Conservation (phyloP, 2,113 vertebrate species). For the Takifugu bimaculatus region DNA sequence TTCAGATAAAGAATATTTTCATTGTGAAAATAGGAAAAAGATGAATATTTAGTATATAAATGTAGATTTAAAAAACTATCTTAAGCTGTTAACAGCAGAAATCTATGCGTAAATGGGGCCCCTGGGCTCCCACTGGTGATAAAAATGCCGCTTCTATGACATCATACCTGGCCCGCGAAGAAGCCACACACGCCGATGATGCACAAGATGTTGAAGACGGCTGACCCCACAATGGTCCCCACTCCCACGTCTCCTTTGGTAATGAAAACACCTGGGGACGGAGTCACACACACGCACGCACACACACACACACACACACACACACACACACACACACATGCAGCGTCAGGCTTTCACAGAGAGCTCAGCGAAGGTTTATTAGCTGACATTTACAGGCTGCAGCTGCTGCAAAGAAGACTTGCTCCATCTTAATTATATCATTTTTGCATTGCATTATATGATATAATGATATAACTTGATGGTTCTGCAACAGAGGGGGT, state of each 20-base stretch:
- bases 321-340: constrained; percentile 3
- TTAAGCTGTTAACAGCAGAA: too few species aligned
- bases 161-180: constrained; percentile 86
- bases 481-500: not conserved
- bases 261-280: constrained; percentile 86
- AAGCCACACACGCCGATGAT: constrained; percentile 95
- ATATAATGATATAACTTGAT: too few species aligned
- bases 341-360: not conserved
- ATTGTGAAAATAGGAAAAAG: too few species aligned
- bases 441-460: too few species aligned
- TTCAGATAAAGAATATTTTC: too few species aligned
- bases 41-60: too few species aligned
- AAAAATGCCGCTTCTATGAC: constrained; percentile 13
- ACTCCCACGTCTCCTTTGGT: constrained; percentile 92
- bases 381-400: constrained; percentile 14
- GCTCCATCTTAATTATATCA: too few species aligned
- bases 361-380: not conserved
- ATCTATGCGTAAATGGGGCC: too few species aligned
- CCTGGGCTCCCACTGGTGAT: too few species aligned
- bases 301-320: constrained; percentile 8
- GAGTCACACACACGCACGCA: constrained; percentile 8
- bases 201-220: constrained; percentile 93
- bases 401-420: not conserved
- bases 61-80: too few species aligned
- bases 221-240: constrained; percentile 91